These are phyloP conservation scores for Brachionichthys hirsutus DNA, from an alignment of 2,113 vertebrate species.

Conservation along the genomic window DNA sequence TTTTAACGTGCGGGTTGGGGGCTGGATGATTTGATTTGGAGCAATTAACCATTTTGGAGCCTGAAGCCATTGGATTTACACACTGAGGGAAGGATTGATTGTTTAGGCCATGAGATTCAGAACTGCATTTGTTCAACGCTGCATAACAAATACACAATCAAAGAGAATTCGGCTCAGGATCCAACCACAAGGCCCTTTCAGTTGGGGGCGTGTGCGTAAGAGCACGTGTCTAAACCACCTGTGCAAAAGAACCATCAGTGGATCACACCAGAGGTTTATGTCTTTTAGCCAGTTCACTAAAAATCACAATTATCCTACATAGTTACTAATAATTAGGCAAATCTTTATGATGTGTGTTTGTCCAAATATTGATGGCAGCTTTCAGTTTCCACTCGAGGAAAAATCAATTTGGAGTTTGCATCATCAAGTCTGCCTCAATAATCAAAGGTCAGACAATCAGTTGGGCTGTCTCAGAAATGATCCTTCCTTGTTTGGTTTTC, in stretches of 20 bases:
- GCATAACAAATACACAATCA: conserved; percentile 76
- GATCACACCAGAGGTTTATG: too few species aligned
- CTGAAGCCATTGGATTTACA: conserved; percentile 74
- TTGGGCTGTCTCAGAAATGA: too few species aligned
- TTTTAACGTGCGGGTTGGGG: conserved; percentile 36
- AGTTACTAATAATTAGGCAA: too few species aligned
- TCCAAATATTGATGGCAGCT: too few species aligned
- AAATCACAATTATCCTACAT: too few species aligned
- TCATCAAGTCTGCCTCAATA: too few species aligned
- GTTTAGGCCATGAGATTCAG: conserved; percentile 71
- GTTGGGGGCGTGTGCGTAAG: conserved; percentile 11
- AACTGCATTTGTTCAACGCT: conserved; percentile 73
- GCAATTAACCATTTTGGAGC: conserved; percentile 80
- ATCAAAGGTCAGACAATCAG: too few species aligned
- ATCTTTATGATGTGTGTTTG: too few species aligned
- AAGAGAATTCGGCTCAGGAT: conserved; percentile 63
- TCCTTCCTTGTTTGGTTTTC: too few species aligned
- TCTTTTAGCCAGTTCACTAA: too few species aligned
- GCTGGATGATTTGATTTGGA: conserved; percentile 71
- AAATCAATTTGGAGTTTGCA: too few species aligned
- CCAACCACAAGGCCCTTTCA: conserved; percentile 34
- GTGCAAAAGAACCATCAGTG: not conserved
- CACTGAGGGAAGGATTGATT: conserved; percentile 70
- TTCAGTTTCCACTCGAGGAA: too few species aligned
- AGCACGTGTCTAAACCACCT: conserved; percentile 19